phyloP scores from a whole-genome alignment of 2,113 vertebrate genomes.

The Origma solitaria region DNA sequence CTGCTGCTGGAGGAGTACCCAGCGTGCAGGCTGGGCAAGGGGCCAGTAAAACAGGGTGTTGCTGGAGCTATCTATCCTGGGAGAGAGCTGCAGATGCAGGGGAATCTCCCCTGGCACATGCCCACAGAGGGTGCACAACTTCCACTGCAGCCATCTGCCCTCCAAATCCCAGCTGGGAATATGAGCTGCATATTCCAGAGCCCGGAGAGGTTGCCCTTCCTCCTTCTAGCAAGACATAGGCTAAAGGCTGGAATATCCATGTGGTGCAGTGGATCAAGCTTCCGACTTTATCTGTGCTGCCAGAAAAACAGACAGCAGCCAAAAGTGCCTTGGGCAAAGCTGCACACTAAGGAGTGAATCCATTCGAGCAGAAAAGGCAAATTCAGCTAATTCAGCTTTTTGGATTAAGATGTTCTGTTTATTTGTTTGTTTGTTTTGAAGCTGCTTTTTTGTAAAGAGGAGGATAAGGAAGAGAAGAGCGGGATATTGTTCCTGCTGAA shows the following conservation, averaged over 20 bases:
- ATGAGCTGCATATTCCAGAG: not conserved
- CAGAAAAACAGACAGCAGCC: not conserved
- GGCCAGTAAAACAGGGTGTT: not conserved
- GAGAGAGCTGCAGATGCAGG: not conserved
- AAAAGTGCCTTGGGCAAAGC: not conserved
- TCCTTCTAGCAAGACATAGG: not conserved
- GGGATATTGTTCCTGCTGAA: not conserved
- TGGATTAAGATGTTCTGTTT: not conserved
- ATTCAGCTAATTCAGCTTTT: not conserved
- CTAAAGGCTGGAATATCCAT: not conserved
- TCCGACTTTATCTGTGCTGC: not conserved
- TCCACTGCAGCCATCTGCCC: not conserved
- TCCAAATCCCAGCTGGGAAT: not conserved
- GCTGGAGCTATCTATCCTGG: fast-evolving
- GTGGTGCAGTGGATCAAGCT: not conserved
- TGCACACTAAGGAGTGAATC: not conserved
- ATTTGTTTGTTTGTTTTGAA: not conserved
- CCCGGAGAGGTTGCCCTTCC: not conserved
- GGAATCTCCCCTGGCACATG: not conserved
- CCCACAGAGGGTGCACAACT: not conserved
- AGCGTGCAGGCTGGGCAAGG: fast-evolving
- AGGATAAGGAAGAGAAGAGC: not conserved
- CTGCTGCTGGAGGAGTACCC: fast-evolving
- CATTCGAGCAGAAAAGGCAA: not conserved
- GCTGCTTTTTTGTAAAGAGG: not conserved